Percentiles rank a stretch among this genome's conserved stretches.
Conservation (phyloP, 2,113 vertebrate species). For the Vulpes lagopus region DNA sequence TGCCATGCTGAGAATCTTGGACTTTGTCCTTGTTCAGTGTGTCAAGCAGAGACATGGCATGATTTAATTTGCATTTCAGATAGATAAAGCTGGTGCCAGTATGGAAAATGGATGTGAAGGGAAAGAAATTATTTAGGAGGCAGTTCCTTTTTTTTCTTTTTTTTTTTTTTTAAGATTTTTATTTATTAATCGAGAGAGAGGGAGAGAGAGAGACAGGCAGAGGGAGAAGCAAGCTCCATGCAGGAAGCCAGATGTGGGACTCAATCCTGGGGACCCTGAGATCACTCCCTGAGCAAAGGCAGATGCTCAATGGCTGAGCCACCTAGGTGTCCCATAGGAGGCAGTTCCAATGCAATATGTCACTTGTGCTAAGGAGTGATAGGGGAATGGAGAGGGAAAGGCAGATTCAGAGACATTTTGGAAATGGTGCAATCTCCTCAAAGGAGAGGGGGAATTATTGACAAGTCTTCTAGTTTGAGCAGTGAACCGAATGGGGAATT, state of each 20-base stretch:
- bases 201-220: no score
- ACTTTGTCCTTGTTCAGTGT: background rate
- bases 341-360: background rate
- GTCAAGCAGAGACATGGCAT: background rate
- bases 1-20: background rate
- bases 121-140: background rate
- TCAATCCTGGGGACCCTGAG: no score
- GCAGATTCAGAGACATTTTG: background rate
- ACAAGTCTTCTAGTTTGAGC: background rate
- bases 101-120: background rate
- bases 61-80: background rate
- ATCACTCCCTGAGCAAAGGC: no score
- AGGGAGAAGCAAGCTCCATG: no score
- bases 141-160: background rate
- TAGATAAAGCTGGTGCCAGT: background rate
- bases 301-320: no score
- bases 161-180: no score
- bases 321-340: background rate
- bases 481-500: background rate
- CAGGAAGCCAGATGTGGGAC: no score
- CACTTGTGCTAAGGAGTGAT: background rate
- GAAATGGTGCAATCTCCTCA: background rate
- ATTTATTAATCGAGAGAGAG: no score
- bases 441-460: background rate
- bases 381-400: no score